Base-by-base conservation (phyloP, 2,113 vertebrate species). In the Sula dactylatra region DNA sequence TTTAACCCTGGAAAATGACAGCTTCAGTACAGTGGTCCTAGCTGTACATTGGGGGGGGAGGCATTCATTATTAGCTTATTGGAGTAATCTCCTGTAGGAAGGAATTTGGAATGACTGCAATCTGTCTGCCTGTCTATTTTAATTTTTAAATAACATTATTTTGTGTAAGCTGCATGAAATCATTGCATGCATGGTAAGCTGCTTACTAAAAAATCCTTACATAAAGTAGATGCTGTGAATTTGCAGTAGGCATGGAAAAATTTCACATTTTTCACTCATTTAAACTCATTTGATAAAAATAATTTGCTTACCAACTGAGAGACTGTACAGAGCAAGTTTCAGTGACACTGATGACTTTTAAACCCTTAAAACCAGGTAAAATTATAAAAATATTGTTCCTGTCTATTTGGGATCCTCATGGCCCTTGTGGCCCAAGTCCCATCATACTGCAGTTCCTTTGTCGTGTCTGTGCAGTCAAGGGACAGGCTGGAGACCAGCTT, bases 61-160 rank as follows among this genome's bases (percentile, higher is more conserved):
- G 0, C 12, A 32, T 82, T 79, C 18, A 5, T 47, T 82, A 66
- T 79, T 65, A 49, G 47, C 6, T 81, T 94, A 86, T 81, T 81
- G 55, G 32, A 81, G 56, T 89, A 82, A 79, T 84, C 66, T 90
- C 42, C 1, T 69, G 61, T 82, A 92, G 54, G 49, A 95, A 88
- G 74, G 40, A 76, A 86, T 94, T 94, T 94, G n/a, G 66, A 93
- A 86, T 88, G 62, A 71, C 71, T 92, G 42, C 58, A 90, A 29
- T 91, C 62, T 95, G 77, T 81, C 84, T 91, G 42, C 78, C 32
- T 96, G 65, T 80, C 72, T 86, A 32, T 59, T 94, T 93, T 86
- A 71, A 88, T 94, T 93, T 91, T 77, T 61, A 92, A 93, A 90
- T 92, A 50, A 76, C 36, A 38, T 89, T 93, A 71, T 83, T 95